Conservation (phyloP, 2,113 vertebrate genomes). For the pig (Sus scrofa) region DNA sequence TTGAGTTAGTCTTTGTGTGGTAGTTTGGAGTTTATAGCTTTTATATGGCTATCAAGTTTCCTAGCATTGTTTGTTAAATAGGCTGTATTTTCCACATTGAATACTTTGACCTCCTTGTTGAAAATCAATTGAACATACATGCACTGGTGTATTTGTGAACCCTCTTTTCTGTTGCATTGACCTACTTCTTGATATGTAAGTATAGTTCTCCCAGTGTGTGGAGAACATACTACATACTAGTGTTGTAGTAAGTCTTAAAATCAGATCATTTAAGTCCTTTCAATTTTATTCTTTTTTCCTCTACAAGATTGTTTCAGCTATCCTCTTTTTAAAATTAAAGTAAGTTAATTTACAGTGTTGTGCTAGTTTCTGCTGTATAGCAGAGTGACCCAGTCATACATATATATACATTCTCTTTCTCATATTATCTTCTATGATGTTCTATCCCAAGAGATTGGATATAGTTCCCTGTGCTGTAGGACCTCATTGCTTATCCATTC, state of each 20-base stretch:
- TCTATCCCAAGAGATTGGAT: no score
- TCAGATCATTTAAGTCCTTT: background rate
- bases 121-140: background rate
- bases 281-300: background rate
- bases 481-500: no score
- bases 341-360: no score
- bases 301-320: background rate
- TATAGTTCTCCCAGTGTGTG: no score
- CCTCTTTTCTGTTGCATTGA: background rate
- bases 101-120: background rate
- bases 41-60: background rate
- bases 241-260: background rate
- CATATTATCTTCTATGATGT: no score
- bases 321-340: background rate
- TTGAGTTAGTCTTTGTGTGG: slow-evolving; percentile 2
- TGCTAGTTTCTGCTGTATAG: no score
- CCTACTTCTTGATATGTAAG: background rate
- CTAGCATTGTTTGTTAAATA: background rate
- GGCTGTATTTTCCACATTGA: background rate
- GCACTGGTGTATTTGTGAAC: background rate
- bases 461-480: no score
- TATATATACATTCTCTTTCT: no score
- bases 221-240: background rate
- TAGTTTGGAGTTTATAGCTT: background rate
- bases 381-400: no score